A percentile compares a stretch with the other conserved stretches of the same genome.
phyloP scores from a whole-genome alignment of 1,140 invertebrate species.

The Drosophila fuyamai region DNA sequence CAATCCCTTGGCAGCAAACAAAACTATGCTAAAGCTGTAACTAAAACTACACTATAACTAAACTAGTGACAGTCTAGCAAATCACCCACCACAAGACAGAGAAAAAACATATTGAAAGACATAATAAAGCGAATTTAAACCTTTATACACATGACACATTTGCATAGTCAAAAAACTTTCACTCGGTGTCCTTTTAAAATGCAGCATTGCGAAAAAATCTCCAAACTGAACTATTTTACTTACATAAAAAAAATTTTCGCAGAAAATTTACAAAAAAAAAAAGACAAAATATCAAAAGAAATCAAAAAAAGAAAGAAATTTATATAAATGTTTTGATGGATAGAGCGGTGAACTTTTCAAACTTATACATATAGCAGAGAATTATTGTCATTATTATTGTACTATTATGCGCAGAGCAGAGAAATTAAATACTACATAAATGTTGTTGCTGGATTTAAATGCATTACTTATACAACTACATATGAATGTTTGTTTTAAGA shows the following conservation, averaged over 20 bases:
- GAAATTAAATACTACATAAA: constrained; percentile 51
- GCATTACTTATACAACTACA: constrained; percentile 58
- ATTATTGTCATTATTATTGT: constrained; percentile 43
- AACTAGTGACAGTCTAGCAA: constrained; percentile 32
- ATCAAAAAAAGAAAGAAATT: constrained; percentile 43
- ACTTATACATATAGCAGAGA: constrained; percentile 62
- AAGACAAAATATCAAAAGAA: constrained; percentile 44
- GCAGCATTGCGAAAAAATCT: constrained; percentile 52
- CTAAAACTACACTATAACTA: constrained; percentile 49
- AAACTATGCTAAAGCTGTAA: constrained; percentile 39
- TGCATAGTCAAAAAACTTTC: constrained; percentile 77
- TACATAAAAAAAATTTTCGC: constrained; percentile 34
- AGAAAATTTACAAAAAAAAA: constrained; percentile 36
- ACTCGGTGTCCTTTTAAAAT: constrained; percentile 73
- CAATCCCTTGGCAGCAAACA: constrained; percentile 78
- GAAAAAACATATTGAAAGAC: constrained; percentile 28
- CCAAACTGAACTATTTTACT: constrained; percentile 72
- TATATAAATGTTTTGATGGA: constrained; percentile 72
- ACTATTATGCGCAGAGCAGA: constrained; percentile 46
- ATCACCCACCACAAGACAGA: constrained; percentile 46
- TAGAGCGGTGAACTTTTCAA: constrained; percentile 67
- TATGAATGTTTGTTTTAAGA: constrained; percentile 67
- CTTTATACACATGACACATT: constrained; percentile 53
- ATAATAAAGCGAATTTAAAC: constrained; percentile 64
- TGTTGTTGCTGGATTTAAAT: constrained; percentile 59